phyloP scores from a whole-genome alignment of 2,888 invertebrate genomes.

The Masnerella sp. region DNA sequence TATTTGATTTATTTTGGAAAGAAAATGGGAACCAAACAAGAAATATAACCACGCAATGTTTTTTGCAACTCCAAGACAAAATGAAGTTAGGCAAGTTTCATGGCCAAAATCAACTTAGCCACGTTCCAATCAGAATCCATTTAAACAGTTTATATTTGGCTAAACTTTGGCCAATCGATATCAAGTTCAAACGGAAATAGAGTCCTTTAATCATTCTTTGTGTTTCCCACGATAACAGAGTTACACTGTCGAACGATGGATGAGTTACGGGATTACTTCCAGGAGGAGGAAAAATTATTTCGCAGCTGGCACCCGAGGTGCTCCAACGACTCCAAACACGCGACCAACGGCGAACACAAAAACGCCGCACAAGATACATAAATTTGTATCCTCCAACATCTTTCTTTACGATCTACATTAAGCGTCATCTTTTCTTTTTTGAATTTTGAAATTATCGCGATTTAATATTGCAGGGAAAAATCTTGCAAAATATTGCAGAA shows the following conservation, averaged over 20 bases:
- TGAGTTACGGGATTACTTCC: conserved; percentile 68
- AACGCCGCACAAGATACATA: too few relatives aligned
- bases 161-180: conserved; percentile 27
- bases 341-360: too few relatives aligned
- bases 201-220: background rate
- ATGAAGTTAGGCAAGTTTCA: conserved; percentile 33
- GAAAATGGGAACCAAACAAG: too few relatives aligned
- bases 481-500: too few relatives aligned
- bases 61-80: too few relatives aligned
- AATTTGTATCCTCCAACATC: too few relatives aligned
- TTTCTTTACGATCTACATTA: too few relatives aligned
- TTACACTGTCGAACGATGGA: conserved; percentile 64
- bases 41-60: conserved; percentile 10
- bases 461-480: too few relatives aligned
- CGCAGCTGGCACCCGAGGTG: conserved; percentile 61
- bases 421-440: too few relatives aligned
- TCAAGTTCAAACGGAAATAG: background rate
- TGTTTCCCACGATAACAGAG: conserved; percentile 58
- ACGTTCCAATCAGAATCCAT: conserved; percentile 25
- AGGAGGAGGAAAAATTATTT: conserved; percentile 68
- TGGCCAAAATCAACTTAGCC: conserved; percentile 27
- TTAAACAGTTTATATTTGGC: conserved; percentile 32
- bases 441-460: too few relatives aligned
- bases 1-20: too few relatives aligned
- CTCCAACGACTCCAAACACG: conserved; percentile 16